phyloP scores from a whole-genome alignment of 2,888 invertebrate genomes.

The Drosophila eohydei region DNA sequence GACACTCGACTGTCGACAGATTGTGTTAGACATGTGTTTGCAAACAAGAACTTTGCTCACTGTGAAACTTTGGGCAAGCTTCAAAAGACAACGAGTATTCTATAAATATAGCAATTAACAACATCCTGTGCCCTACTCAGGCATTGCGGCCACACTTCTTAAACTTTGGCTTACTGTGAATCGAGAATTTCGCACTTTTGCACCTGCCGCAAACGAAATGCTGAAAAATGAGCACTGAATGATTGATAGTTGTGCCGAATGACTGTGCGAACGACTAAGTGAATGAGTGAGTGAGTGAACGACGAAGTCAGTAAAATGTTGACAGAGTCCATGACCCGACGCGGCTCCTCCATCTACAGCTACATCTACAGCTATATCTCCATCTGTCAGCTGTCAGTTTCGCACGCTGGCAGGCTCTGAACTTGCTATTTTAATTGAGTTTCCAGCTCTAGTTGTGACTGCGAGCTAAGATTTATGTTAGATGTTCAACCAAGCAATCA shows the following conservation, averaged over 20 bases:
- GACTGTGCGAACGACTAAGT: conserved; percentile 13
- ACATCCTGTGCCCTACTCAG: conserved; percentile 1
- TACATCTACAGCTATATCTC: conserved; percentile 23
- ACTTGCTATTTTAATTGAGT: conserved; percentile 77
- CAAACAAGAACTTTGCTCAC: background rate
- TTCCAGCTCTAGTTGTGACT: conserved; percentile 55
- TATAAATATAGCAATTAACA: conserved; percentile 16
- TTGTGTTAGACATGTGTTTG: background rate
- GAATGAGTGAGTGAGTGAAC: conserved; percentile 31
- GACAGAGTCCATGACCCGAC: conserved; percentile 61
- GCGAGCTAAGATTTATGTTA: conserved; percentile 44
- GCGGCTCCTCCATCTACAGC: conserved; percentile 35
- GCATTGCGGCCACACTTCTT: conserved; percentile 8
- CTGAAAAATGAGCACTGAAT: conserved; percentile 41
- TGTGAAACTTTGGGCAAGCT: background rate
- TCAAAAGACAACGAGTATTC: background rate
- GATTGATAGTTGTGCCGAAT: conserved; percentile 62
- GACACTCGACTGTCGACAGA: conserved; percentile 2
- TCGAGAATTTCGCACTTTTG: conserved; percentile 58
- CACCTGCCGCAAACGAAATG: conserved; percentile 58
- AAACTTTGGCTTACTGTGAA: conserved; percentile 49
- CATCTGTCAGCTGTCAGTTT: conserved; percentile 77
- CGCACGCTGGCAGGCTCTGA: conserved; percentile 63
- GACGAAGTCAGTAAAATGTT: conserved; percentile 37
- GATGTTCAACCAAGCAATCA: conserved; percentile 25